Conservation (phyloP, 2,113 vertebrate species). For the Tonatia bakeri region DNA sequence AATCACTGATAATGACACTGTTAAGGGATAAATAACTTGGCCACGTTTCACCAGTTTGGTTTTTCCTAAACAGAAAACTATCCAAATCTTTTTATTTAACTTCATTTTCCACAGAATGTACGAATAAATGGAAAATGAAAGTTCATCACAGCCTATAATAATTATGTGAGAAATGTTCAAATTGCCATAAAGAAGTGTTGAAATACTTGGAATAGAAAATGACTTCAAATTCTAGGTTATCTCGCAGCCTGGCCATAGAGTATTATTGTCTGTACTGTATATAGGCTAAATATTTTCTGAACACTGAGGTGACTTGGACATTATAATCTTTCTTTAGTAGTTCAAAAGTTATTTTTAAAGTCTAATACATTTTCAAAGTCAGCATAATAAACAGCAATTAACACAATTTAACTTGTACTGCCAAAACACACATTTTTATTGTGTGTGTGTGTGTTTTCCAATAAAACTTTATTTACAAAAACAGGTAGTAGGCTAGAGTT, state of each 20-base stretch:
- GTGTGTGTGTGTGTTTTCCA: neutral
- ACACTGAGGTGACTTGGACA: neutral
- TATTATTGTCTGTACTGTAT: neutral
- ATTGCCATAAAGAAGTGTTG: neutral
- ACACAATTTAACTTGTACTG: neutral
- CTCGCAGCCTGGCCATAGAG: neutral
- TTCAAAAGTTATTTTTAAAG: neutral
- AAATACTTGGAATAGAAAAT: constrained; percentile 2
- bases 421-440: neutral
- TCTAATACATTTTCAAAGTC: neutral
- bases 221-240: neutral
- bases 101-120: neutral
- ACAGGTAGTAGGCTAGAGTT: neutral
- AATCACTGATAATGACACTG: neutral
- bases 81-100: neutral
- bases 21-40: neutral
- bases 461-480: neutral
- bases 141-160: neutral
- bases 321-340: neutral
- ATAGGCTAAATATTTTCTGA: neutral
- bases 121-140: constrained; percentile 35
- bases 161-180: neutral
- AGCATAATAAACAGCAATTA: neutral
- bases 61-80: constrained; percentile 5
- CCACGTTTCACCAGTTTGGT: neutral